Percentiles rank a stretch among this genome's conserved stretches.
Evolutionary conservation across 2,113 vertebrate genomes (phyloP).

Genomic region (Myrmecobius fasciatus): DNA sequence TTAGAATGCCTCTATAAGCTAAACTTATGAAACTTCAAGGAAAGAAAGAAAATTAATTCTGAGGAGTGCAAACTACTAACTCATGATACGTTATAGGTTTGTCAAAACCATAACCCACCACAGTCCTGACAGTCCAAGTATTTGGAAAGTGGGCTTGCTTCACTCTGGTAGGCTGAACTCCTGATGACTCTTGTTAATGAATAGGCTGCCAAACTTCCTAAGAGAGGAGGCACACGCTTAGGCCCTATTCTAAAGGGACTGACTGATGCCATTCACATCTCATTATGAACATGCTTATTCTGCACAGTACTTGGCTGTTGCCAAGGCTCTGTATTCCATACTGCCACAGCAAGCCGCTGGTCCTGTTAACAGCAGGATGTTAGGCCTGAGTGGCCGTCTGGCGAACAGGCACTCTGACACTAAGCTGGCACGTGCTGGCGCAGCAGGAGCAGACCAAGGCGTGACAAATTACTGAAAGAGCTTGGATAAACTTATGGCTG

Average conservation of each 20-base stretch:
- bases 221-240: constrained; percentile 82
- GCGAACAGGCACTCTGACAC: constrained; percentile 87
- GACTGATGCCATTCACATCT: constrained; percentile 89
- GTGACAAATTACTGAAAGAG: constrained; percentile 98
- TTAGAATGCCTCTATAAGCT: constrained; percentile 61
- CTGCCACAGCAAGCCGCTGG: constrained; percentile 84
- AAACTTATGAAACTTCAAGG: constrained; percentile 52
- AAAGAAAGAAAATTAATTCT: constrained; percentile 61
- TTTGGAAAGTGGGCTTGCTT: constrained; percentile 67
- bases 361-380: constrained; percentile 87
- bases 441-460: constrained; percentile 91
- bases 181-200: constrained; percentile 87
- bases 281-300: constrained; percentile 89
- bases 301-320: constrained; percentile 87
- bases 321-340: constrained; percentile 83
- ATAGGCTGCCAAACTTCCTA: constrained; percentile 87
- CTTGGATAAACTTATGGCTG: constrained; percentile 88
- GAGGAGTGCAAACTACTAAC: constrained; percentile 47
- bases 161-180: constrained; percentile 81
- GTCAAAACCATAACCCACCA: constrained; percentile 45
- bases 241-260: constrained; percentile 86
- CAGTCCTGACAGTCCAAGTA: constrained; percentile 62
- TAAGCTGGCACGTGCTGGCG: constrained; percentile 95
- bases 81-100: constrained; percentile 62
- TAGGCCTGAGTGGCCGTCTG: constrained; percentile 90